A percentile compares a stretch with the other conserved stretches of the same genome.
Evolutionary conservation across 2,113 vertebrate genomes (phyloP).

Genomic region (Aegithalos caudatus): DNA sequence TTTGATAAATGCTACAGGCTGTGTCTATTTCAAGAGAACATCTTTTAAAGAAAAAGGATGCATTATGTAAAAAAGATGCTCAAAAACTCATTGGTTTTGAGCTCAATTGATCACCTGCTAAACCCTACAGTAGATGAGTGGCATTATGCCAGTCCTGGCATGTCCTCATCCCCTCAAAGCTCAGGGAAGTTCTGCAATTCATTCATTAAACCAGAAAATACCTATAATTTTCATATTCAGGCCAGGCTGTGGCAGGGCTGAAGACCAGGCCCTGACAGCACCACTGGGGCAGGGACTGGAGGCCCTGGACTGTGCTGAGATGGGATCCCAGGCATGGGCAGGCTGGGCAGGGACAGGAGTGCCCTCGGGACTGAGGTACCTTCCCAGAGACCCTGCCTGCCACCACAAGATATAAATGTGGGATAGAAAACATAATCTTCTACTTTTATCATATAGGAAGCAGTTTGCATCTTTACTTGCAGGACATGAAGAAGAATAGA

Average conservation of each 20-base stretch:
- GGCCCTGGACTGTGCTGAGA: not conserved
- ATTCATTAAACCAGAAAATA: not conserved
- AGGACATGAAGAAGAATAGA: not conserved
- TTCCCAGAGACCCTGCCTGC: not conserved
- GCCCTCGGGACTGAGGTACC: fast-evolving
- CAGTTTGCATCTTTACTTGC: not conserved
- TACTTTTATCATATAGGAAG: not conserved
- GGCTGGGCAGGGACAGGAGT: not conserved
- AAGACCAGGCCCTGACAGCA: not conserved
- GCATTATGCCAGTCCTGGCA: not conserved
- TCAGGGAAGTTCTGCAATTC: not conserved
- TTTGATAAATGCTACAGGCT: not conserved
- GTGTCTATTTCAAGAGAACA: not conserved
- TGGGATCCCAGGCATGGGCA: not conserved
- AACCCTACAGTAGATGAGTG: not conserved
- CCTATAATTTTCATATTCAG: not conserved
- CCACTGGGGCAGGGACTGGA: not conserved
- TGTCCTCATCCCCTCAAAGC: fast-evolving
- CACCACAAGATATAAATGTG: not conserved
- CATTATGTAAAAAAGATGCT: not conserved
- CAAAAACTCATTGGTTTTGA: not conserved
- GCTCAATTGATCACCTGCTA: not conserved
- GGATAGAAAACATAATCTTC: not conserved
- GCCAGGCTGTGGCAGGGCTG: not conserved
- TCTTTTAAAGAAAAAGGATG: not conserved